Evolutionary conservation across 2,113 vertebrate genomes (phyloP).

Genomic region (Noctilio leporinus): DNA sequence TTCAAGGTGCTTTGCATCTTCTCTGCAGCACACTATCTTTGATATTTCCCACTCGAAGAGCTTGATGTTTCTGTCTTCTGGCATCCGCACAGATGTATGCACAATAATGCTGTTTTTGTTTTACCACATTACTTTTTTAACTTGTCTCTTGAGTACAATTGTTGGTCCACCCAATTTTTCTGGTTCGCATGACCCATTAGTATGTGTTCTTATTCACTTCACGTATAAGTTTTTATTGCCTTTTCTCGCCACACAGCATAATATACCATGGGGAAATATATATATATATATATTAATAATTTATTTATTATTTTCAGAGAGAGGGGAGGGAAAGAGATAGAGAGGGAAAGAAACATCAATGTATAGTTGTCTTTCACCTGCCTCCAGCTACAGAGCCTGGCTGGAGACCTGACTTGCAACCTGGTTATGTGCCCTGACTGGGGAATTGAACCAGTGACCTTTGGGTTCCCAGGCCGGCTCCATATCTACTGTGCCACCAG

Average conservation of each 20-base stretch:
- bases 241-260: neutral
- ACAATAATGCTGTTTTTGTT: neutral
- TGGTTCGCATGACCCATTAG: neutral
- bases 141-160: neutral
- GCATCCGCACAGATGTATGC: neutral
- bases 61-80: neutral
- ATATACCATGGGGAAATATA: neutral
- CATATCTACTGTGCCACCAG: no score
- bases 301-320: no score
- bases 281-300: no score
- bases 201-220: neutral
- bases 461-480: no score
- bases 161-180: neutral
- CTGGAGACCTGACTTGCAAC: no score
- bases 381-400: no score
- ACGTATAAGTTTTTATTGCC: neutral
- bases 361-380: no score
- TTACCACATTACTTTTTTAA: neutral
- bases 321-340: no score
- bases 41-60: neutral
- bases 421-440: no score
- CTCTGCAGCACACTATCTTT: neutral
- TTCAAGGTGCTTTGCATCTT: neutral
- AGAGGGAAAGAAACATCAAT: no score
- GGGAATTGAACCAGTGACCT: no score